Evolutionary conservation across 1,140 invertebrate species (phyloP), one percentile per base, ranked within the genome.

Genomic region (Oscheius sp.): DNA sequence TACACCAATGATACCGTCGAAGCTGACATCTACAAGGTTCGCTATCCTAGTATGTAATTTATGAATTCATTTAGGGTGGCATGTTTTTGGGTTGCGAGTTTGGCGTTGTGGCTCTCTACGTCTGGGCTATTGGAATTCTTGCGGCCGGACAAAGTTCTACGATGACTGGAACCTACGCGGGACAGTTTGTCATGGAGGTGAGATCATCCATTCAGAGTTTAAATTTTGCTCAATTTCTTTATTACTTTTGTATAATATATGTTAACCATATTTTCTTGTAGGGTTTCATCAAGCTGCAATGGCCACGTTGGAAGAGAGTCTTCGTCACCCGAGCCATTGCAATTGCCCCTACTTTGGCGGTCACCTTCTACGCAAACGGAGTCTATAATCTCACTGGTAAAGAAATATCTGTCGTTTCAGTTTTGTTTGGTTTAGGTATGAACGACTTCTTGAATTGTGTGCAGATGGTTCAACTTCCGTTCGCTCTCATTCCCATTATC

Each of bases 101-200:
- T 85, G 92, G 93, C 3, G 80, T 88, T 0, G 87, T 88, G 0
- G 91, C 92, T 2, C 90, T 93, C 89, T 92, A 92, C 79, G 91
- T 95, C 79, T 95, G 93, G 93, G 92, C 90, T 1, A 86, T 94
- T 49, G 93, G 93, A 69, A 93, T 95, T 79, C 86, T 95, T 70
- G 93, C 93, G 59, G 92, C 92, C 73, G 93, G 93, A 38, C 92
- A 94, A 84, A 68, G 63, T 79, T 93, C 91, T 15, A 94, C 93
- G 0, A 95, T 93, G 91, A 92, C 91, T 0, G 85, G 86, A n/a
- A 89, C 88, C 15, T 89, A 88, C 79, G 86, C 87, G 55, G 88
- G 88, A 64, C 88, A 89, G 80, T 89, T 89, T 85, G 88, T 87
- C 1, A 89, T 89, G 88, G 87, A 88, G 83, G 86, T 73, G 38